phyloP scores from a whole-genome alignment of 2,888 invertebrate genomes.

The Euzetes globulus region DNA sequence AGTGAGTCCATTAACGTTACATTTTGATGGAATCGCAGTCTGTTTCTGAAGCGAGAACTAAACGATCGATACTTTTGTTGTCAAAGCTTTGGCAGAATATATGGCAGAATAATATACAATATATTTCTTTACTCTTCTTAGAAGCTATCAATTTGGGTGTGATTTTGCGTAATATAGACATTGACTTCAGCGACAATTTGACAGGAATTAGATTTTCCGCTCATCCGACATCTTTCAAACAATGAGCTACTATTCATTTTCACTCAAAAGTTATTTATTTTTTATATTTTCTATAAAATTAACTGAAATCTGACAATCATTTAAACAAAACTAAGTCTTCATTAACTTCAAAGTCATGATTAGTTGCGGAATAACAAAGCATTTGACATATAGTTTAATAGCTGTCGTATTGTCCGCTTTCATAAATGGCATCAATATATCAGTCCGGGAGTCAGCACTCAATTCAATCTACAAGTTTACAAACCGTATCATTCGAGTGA shows the following conservation, averaged over 20 bases:
- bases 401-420: constrained; percentile 4
- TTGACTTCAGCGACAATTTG: background rate
- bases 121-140: constrained; percentile 4
- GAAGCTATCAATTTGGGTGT: background rate
- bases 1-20: too few species aligned
- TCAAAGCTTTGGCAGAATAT: too few species aligned
- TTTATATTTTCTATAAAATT: too few species aligned
- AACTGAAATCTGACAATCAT: background rate
- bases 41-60: background rate
- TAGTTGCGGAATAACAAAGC: constrained; percentile 13
- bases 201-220: background rate
- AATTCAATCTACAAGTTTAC: background rate
- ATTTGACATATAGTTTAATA: background rate
- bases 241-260: too few species aligned
- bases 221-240: background rate
- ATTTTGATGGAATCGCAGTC: too few species aligned
- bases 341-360: background rate
- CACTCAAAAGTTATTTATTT: too few species aligned
- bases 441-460: background rate
- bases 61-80: background rate
- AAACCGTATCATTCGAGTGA: background rate
- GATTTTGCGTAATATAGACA: constrained; percentile 17
- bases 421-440: constrained; percentile 13
- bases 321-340: background rate
- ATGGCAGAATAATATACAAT: too few species aligned